Percentiles rank a stretch among this genome's conserved stretches.
Conservation (phyloP, 1,140 invertebrate species). For the Drosophila pruinosa region DNA sequence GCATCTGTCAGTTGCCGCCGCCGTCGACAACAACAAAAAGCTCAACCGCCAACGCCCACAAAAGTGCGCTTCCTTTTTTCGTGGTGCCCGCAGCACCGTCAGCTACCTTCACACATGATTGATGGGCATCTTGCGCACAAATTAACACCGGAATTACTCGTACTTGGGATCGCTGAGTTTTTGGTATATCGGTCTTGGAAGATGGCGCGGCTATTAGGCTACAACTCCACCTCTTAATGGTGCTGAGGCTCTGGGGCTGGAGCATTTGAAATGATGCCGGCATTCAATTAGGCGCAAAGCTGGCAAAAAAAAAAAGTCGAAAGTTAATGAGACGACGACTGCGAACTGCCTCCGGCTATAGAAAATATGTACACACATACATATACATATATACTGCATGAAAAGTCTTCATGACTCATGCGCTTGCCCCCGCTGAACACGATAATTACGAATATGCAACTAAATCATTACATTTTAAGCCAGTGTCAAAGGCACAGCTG, state of each 20-base stretch:
- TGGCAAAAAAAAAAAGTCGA: slow-evolving; percentile 41
- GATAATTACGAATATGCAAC: slow-evolving; percentile 79
- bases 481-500: slow-evolving; percentile 75
- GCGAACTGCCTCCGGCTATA: slow-evolving; percentile 36
- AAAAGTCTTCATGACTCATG: slow-evolving; percentile 56
- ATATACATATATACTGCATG: too few species aligned
- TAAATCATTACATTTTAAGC: slow-evolving; percentile 80
- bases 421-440: slow-evolving; percentile 15
- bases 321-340: slow-evolving; percentile 73
- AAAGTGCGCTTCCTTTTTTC: slow-evolving; percentile 44
- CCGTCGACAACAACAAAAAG: slow-evolving; percentile 36
- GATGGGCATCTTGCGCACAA: slow-evolving; percentile 73
- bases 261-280: slow-evolving; percentile 72
- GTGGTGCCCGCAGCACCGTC: slow-evolving; percentile 10
- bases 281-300: slow-evolving; percentile 70
- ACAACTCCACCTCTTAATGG: slow-evolving; percentile 59
- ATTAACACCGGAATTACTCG: slow-evolving; percentile 79
- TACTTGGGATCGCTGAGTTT: neutral
- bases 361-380: slow-evolving; percentile 14
- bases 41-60: slow-evolving; percentile 71
- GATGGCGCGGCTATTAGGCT: slow-evolving; percentile 40
- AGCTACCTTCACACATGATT: slow-evolving; percentile 49
- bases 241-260: too few species aligned
- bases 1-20: slow-evolving; percentile 1
- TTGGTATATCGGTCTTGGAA: neutral